Percentiles rank a stretch among this genome's conserved stretches.
Evolutionary conservation across 1,140 invertebrate species (phyloP).

Genomic region (Brachionus asplanchnoidis): DNA sequence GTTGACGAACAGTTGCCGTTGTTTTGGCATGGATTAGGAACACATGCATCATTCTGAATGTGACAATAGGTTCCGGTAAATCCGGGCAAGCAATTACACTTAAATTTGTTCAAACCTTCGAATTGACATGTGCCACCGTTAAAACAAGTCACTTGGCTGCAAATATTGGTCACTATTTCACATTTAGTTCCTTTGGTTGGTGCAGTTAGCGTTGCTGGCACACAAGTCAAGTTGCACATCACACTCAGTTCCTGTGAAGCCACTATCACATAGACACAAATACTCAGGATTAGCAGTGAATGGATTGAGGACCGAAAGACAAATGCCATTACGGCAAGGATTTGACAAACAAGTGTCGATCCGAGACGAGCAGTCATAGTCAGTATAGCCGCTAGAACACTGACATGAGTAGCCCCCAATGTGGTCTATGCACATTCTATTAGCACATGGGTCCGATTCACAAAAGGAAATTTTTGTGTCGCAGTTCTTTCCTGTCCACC

Average conservation of each 20-base stretch:
- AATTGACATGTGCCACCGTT: constrained; percentile 80
- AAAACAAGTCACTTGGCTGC: constrained; percentile 73
- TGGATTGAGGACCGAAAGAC: neutral
- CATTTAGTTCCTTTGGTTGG: constrained; percentile 43
- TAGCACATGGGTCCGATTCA: constrained; percentile 18
- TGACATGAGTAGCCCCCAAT: constrained; percentile 46
- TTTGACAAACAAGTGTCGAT: constrained; percentile 10
- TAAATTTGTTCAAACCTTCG: neutral
- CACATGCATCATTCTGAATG: neutral
- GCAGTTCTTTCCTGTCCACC: constrained; percentile 33
- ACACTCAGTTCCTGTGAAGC: constrained; percentile 56
- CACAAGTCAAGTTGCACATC: constrained; percentile 79
- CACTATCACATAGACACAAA: constrained; percentile 69
- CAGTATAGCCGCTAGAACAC: constrained; percentile 52
- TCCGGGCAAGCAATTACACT: neutral
- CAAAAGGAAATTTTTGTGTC: constrained; percentile 34
- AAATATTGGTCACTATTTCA: constrained; percentile 65
- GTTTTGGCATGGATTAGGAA: neutral
- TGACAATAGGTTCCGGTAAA: neutral
- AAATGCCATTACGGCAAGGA: constrained; percentile 35
- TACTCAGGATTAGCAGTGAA: neutral
- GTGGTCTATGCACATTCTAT: constrained; percentile 42
- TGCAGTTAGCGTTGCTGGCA: constrained; percentile 65
- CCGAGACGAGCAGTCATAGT: constrained; percentile 47
- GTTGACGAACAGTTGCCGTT: constrained; percentile 63